Evolutionary conservation across 1,140 invertebrate genomes (phyloP), one percentile per base, ranked within the genome.

Genomic region (Lamellibrachia luymesi): DNA sequence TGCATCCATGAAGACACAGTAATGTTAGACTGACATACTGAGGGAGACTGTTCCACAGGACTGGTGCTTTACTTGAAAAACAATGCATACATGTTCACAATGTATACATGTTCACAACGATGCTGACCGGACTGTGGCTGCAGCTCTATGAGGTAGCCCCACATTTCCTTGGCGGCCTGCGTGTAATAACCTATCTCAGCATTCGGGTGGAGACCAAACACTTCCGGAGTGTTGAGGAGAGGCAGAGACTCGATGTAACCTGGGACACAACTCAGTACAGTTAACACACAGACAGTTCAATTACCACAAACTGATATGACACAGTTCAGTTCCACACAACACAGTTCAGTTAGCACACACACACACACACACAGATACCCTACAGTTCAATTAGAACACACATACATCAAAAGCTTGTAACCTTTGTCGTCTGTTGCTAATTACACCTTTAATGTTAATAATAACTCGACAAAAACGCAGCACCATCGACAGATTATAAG

Each of bases 191-290:
- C 96, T 92, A 99, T 99, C 95, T 99, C 98, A 92, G 99, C 99
- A 96, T 99, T 99, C 8, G 97, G 97, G 96, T 99, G 98, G 27
- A 99, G 96, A 25, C 99, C 99, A 97, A 99, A 99, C 0, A 99
- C 98, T 97, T 99, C 98, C 0, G 99, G 99, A 2, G 98, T 98
- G 96, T 99, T 99, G 17, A 98, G 97, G 5, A 97, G 96, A 1
- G 98, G 98, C 92, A 99, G 96, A 94, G 97, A 97, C 94, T 98
- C 98, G 91, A 99, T 99, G 93, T 94, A 96, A 6, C 95, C 95
- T 92, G 90, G 90, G 50, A 91, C 17, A 80, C 64, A 80, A 56
- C 13, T 4, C 2, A 80, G 64, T 8, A 80, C 64, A 80, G 64
- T 80, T 17, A 80, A 80, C 64, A 80, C 4, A 80, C 64, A 80